Evolutionary conservation across 35 echinoderm and acorn worm genomes (phyloP).

Genomic region (Lytechinus pictus): DNA sequence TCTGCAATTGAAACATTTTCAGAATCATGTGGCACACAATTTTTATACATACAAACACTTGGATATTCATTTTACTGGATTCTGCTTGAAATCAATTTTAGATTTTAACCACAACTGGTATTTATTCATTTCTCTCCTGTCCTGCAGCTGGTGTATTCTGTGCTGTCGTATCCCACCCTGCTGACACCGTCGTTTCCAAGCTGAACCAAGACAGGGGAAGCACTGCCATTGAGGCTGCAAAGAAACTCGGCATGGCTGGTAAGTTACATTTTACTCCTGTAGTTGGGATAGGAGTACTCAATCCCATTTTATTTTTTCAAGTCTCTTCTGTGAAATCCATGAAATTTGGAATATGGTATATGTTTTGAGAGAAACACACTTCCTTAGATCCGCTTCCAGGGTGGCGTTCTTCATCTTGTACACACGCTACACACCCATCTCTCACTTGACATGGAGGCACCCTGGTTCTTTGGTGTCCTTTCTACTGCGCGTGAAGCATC

Average conservation of each 20-base stretch:
- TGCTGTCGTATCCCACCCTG: constrained; percentile 96
- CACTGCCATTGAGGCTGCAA: constrained; percentile 81
- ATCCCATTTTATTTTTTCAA: too few relatives aligned
- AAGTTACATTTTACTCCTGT: neutral
- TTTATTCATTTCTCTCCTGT: neutral
- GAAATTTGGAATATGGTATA: neutral
- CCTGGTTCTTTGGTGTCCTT: neutral
- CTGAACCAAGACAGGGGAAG: constrained; percentile 89
- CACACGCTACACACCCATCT: neutral
- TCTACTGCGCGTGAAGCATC: neutral
- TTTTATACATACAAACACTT: too few relatives aligned
- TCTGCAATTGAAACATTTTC: too few relatives aligned
- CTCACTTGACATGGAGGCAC: neutral
- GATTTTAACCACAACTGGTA: too few relatives aligned
- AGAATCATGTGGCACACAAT: too few relatives aligned
- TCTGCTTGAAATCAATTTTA: too few relatives aligned
- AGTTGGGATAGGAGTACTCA: neutral
- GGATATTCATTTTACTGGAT: too few relatives aligned
- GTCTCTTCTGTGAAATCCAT: neutral
- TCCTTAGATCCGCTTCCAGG: constrained; percentile 98
- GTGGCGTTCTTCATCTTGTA: neutral
- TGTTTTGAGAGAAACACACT: constrained; percentile 68
- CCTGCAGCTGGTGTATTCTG: constrained; percentile 97
- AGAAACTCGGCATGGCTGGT: constrained; percentile 93
- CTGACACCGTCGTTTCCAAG: constrained; percentile 97